Evolutionary conservation across 2,113 vertebrate genomes (phyloP).

Genomic region (Hippocampus guttulatus): DNA sequence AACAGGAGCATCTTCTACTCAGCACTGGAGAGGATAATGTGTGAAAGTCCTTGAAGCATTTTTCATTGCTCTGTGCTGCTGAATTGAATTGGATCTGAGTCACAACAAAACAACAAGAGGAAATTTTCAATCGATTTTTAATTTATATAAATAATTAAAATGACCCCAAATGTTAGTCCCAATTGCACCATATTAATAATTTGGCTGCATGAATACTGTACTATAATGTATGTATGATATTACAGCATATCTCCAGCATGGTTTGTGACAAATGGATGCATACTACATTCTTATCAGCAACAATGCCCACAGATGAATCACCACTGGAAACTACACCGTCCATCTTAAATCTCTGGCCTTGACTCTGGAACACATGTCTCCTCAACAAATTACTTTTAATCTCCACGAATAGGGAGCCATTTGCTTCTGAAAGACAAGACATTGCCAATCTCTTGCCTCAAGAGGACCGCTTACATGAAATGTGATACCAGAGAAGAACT

Average conservation of each 20-base stretch:
- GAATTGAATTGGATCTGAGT: background rate
- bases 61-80: too few species aligned
- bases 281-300: constrained; percentile 14
- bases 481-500: constrained; percentile 39
- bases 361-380: constrained; percentile 27
- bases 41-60: background rate
- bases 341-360: constrained; percentile 38
- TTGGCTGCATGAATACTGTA: background rate
- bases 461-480: constrained; percentile 52
- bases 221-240: background rate
- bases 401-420: constrained; percentile 49
- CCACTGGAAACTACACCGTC: constrained; percentile 32
- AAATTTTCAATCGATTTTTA: background rate
- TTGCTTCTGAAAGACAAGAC: constrained; percentile 55
- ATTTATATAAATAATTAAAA: background rate
- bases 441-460: constrained; percentile 51
- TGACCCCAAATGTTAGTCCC: background rate
- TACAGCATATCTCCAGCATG: background rate
- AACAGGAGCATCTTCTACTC: constrained; percentile 33
- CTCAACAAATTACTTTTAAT: constrained; percentile 55
- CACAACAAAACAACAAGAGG: background rate
- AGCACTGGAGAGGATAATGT: constrained; percentile 14
- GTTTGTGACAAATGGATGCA: constrained; percentile 15
- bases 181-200: background rate
- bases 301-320: constrained; percentile 37